These are phyloP conservation scores for Stenodera caucasica DNA, from an alignment of 2,888 invertebrate genomes.

Conservation along the genomic window DNA sequence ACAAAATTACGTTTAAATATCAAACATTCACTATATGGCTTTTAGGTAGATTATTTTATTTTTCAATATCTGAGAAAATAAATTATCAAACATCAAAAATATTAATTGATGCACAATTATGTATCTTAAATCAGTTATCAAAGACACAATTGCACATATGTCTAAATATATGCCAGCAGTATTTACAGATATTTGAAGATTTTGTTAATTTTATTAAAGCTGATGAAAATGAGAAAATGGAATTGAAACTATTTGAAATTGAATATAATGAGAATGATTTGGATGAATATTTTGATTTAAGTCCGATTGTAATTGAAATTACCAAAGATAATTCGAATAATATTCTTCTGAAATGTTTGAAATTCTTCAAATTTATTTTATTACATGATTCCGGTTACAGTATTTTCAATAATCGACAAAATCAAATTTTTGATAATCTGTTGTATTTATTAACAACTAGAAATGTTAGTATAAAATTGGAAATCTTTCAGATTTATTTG, in stretches of 20 bases:
- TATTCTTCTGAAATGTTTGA: conserved; percentile 10
- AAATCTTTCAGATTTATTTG: neutral
- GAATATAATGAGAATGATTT: conserved; percentile 49
- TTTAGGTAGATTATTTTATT: conserved; percentile 67
- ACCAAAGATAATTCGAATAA: conserved; percentile 29
- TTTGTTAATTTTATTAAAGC: conserved; percentile 57
- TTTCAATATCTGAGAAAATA: conserved; percentile 61
- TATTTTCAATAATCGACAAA: neutral
- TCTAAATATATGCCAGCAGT: conserved; percentile 58
- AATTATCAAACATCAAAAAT: conserved; percentile 57
- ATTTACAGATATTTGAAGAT: conserved; percentile 54
- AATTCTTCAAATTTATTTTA: conserved; percentile 2
- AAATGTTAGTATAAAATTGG: neutral
- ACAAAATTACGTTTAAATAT: conserved; percentile 49
- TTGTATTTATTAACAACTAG: neutral
- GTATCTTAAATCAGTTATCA: conserved; percentile 60
- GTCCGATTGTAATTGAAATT: conserved; percentile 43
- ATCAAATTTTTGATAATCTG: neutral
- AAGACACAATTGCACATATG: conserved; percentile 59
- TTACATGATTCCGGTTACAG: neutral
- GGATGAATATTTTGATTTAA: conserved; percentile 43
- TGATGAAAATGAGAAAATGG: conserved; percentile 32
- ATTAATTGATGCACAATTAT: conserved; percentile 61
- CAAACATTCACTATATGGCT: conserved; percentile 67
- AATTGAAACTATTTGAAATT: conserved; percentile 58